Conservation (phyloP, 2,113 vertebrate genomes). For the Nothocercus nigrocapillus region DNA sequence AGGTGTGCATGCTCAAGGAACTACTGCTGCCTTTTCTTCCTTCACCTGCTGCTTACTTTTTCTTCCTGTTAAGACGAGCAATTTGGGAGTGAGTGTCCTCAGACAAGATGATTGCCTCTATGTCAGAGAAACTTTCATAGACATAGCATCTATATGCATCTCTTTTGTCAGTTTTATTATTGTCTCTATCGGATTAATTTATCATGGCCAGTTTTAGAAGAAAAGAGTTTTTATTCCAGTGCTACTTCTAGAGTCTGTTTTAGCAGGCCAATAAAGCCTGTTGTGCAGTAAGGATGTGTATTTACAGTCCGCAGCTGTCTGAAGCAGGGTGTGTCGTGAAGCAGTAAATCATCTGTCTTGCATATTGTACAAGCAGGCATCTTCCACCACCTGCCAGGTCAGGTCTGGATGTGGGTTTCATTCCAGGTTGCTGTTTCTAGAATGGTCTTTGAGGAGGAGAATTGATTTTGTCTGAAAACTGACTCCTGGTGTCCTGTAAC, state of each 20-base stretch:
- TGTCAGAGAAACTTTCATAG: background rate
- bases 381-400: slow-evolving; percentile 6
- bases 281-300: background rate
- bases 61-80: background rate
- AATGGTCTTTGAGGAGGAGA: background rate
- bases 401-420: background rate
- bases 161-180: background rate
- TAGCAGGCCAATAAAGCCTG: background rate
- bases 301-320: background rate
- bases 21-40: background rate
- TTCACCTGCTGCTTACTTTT: background rate
- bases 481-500: background rate
- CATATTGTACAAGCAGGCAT: background rate
- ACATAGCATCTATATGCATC: background rate
- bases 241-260: background rate
- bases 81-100: background rate
- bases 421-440: background rate
- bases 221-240: background rate
- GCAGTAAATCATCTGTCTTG: background rate
- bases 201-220: background rate
- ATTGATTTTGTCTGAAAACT: background rate
- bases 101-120: background rate
- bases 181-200: background rate
- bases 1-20: background rate
- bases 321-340: background rate